Base-by-base conservation (phyloP, 2,113 vertebrate genomes). In the Tragelaphus scriptus region DNA sequence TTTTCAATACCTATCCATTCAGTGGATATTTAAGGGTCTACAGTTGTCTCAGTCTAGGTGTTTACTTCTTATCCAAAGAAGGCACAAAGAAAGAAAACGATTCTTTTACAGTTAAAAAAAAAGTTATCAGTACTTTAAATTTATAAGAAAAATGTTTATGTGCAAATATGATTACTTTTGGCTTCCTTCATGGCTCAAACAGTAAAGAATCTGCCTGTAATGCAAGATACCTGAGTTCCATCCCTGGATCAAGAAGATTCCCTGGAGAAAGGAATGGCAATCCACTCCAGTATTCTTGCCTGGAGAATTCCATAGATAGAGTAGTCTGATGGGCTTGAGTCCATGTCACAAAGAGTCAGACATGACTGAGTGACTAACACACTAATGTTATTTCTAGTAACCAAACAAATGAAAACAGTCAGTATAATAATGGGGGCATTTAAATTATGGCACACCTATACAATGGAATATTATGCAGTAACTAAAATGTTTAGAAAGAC, bases 401-500 rank as follows among this genome's bases (percentile, higher is more conserved):
- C 28, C 71, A 88, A 93, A 94, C 26, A 65, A 88, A 82, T 86
- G 16, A 84, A 95, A 92, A 85, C 30, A 55, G 8, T 56, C 49
- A 75, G 17, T 63, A 51, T 2, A 79, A 75, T 63, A 92, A 88
- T 30, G 26, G 8, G 51, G 25, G 19, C 49, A 75, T 91, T 95
- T 80, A 95, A 93, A 80, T 26, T 91, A 88, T 28, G 56, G n/a
- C 36, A 80, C 13, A 61, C 49, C 65, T 92, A 14, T 30, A 51
- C 21, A 6, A 7, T 81, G 15, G 68, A 89, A 81, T 89, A 95
- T 80, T 55, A 28, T 59, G 6, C 32, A 81, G 21, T 75, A 21
- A 92, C 65, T 95, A 92, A 95, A 94, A 77, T 93, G 23, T 51
- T 91, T 79, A 59, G 49, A 56, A 94, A 84, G 53, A 93, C 14